Conservation (phyloP, 2,113 vertebrate genomes). For the Serilophus lunatus region DNA sequence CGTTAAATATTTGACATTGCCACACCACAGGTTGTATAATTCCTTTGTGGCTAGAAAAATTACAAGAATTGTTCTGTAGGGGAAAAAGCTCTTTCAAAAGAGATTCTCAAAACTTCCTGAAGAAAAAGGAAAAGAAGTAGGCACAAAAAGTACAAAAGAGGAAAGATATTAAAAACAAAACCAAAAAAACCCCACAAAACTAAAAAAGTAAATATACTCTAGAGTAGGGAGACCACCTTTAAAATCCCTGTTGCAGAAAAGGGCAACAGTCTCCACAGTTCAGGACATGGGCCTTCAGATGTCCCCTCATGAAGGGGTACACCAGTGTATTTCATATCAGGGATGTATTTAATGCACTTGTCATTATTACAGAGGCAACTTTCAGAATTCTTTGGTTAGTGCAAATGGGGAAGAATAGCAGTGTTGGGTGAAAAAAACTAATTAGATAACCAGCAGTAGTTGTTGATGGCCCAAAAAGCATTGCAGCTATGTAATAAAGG, state of each 20-base stretch:
- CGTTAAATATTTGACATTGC: neutral
- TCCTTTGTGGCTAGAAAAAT: neutral
- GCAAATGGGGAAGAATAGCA: neutral
- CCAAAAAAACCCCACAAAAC: too few relatives aligned
- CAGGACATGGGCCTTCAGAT: neutral
- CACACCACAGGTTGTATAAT: neutral
- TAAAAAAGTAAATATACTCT: neutral
- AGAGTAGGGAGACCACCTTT: neutral
- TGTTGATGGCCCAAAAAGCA: neutral
- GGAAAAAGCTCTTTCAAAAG: neutral
- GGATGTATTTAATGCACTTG: neutral
- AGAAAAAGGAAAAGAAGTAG: neutral
- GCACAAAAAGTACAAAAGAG: neutral
- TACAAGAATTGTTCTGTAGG: neutral
- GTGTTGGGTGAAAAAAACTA: neutral
- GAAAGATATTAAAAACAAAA: neutral
- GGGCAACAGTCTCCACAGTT: neutral
- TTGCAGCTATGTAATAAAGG: neutral
- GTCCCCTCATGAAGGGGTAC: neutral
- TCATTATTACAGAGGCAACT: neutral
- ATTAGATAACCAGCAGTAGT: neutral
- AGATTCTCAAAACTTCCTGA: neutral
- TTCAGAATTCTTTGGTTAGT: neutral
- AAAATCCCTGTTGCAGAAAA: neutral
- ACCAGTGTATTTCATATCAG: neutral